Conservation (phyloP, 2,113 vertebrate genomes). For the Hippoglossus stenolepis region DNA sequence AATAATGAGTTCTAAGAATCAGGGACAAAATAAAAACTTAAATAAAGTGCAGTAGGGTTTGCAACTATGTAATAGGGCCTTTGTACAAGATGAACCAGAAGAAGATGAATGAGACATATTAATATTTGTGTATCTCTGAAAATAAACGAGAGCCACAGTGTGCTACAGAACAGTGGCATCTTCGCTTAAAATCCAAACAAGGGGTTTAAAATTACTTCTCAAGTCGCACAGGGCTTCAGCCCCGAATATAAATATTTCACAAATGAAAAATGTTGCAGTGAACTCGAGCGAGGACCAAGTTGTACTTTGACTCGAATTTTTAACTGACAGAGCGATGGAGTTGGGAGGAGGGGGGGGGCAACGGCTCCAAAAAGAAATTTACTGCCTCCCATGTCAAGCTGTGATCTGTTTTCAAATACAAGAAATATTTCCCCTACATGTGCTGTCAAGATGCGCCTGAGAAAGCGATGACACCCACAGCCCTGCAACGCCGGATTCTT, state of each 20-base stretch:
- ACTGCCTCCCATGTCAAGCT: slow-evolving; percentile 44
- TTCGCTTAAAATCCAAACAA: background rate
- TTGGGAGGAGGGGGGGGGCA: background rate
- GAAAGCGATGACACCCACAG: slow-evolving; percentile 49
- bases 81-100: too few relatives aligned
- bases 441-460: slow-evolving; percentile 70
- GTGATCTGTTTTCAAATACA: slow-evolving; percentile 54
- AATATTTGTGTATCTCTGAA: background rate
- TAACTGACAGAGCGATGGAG: slow-evolving; percentile 33
- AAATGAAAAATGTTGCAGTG: slow-evolving; percentile 17
- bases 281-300: slow-evolving; percentile 5
- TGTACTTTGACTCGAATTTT: slow-evolving; percentile 26
- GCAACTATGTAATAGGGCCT: too few relatives aligned
- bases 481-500: slow-evolving; percentile 7
- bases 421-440: slow-evolving; percentile 61
- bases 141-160: background rate
- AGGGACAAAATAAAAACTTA: too few relatives aligned
- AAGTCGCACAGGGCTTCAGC: background rate
- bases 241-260: background rate
- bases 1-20: too few relatives aligned
- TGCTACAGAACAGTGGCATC: background rate
- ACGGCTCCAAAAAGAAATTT: slow-evolving; percentile 47
- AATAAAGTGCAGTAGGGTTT: too few relatives aligned
- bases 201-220: background rate
- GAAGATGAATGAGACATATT: background rate